Base-by-base conservation (phyloP, 2,113 vertebrate genomes). In the Zootoca vivipara region DNA sequence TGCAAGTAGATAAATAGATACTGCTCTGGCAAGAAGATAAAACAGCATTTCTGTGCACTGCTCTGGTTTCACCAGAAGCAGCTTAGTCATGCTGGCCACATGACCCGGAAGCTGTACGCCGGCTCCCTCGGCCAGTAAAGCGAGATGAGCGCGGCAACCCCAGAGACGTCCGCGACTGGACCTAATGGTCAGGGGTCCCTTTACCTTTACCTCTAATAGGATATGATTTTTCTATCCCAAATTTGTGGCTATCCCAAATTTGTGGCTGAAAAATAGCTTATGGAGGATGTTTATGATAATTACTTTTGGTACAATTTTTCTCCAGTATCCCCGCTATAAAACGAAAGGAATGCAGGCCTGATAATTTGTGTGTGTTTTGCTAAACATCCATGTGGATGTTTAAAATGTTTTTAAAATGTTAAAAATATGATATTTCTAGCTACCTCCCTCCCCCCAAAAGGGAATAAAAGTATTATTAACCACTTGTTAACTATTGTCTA, bases 401-500 rank as follows among this genome's bases (percentile, higher is more conserved):
- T n/a, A n/a, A n/a, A n/a, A n/a, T n/a, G n/a, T n/a, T n/a, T n/a
- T n/a, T n/a, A n/a, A n/a, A n/a, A n/a, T n/a, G 73, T 62, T 28
- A 72, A 30, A 87, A 70, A 22, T 26, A 80, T 40, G 46, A 58
- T 80, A 10, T 40, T 87, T 58, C 67, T 62, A n/a, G n/a, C 46
- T 87, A 40, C 52, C 82, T 1, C 20, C 33, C n/a, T n/a, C 7
- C 40, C 22, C 33, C 13, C 15, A 20, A 20, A 62, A 62, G 13
- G 5, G 1, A 62, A 62, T 7, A 62, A 62, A 67, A 6, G 24
- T 82, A 38, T 5, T 67, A 62, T 86, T 65, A 42, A 38, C 40
- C 30, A 75, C 89, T 85, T 89, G 77, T 78, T 80, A 72, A 78
- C 52, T 91, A 75, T 85, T 91, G 80, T 75, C 89, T 84, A 91